A percentile compares a stretch with the other conserved stretches of the same genome.
These are phyloP conservation scores for Tetanocera ferruginea DNA, from an alignment of 2,888 invertebrate genomes.

Conservation along the genomic window DNA sequence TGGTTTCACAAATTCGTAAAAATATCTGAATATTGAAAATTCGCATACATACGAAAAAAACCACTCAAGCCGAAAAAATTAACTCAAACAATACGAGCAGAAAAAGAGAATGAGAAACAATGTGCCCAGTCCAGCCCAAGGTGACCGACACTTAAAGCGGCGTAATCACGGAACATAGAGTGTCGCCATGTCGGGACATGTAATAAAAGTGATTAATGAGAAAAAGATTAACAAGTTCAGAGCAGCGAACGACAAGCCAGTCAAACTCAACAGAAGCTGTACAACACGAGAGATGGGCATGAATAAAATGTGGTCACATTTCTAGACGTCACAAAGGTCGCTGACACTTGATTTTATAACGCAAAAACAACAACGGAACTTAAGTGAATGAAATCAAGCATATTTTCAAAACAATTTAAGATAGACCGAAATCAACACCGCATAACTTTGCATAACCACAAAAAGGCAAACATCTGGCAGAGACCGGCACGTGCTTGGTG, in stretches of 20 bases:
- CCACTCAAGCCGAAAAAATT: neutral
- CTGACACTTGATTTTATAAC: too few relatives aligned
- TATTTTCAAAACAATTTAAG: too few relatives aligned
- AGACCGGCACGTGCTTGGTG: too few relatives aligned
- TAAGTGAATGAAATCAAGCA: too few relatives aligned
- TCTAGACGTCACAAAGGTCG: too few relatives aligned
- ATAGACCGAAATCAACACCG: too few relatives aligned
- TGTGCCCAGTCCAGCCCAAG: neutral
- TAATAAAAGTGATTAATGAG: conserved; percentile 58
- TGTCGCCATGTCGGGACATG: conserved; percentile 10
- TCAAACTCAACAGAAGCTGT: neutral
- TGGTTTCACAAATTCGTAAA: conserved; percentile 1
- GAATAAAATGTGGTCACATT: too few relatives aligned
- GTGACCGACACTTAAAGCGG: neutral
- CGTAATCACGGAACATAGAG: neutral
- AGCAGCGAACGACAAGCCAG: neutral
- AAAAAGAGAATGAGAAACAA: neutral
- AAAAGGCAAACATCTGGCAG: too few relatives aligned
- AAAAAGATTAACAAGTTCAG: conserved; percentile 52
- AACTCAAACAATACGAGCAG: neutral
- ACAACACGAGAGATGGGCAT: neutral
- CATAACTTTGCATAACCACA: too few relatives aligned
- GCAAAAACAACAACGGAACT: too few relatives aligned
- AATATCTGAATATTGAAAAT: neutral
- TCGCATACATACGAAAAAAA: neutral